A percentile compares a stretch with the other conserved stretches of the same genome.
These are phyloP conservation scores for Leptoteleia sp. DNA, from an alignment of 1,140 invertebrate species.

Conservation along the genomic window DNA sequence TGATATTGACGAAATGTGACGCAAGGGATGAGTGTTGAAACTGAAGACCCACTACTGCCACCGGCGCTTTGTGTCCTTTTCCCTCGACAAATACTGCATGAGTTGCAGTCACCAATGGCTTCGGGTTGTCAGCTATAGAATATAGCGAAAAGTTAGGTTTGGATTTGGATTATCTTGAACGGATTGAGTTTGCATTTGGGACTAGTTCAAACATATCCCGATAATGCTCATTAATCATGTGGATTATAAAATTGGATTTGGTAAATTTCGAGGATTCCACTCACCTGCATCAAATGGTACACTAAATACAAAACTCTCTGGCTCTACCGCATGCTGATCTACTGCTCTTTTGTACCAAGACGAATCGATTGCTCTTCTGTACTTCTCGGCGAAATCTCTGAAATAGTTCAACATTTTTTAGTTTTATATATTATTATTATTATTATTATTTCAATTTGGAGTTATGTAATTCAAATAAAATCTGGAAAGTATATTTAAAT, in stretches of 20 bases:
- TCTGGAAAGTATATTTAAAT: no score
- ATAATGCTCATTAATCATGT: constrained; percentile 22
- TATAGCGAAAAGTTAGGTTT: constrained; percentile 33
- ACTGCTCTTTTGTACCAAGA: constrained; percentile 96
- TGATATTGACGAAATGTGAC: constrained; percentile 92
- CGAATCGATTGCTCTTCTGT: constrained; percentile 92
- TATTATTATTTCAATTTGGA: no score
- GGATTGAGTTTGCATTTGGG: constrained; percentile 15
- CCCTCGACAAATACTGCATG: constrained; percentile 94
- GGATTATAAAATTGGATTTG: constrained; percentile 22
- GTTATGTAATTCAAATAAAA: no score
- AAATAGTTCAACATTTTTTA: constrained; percentile 1
- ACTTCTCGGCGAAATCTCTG: constrained; percentile 91
- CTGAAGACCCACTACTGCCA: constrained; percentile 93
- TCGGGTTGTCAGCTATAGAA: constrained; percentile 75
- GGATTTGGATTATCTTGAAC: constrained; percentile 13
- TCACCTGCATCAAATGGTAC: constrained; percentile 91
- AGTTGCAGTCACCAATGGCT: constrained; percentile 91
- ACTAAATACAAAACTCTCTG: constrained; percentile 95
- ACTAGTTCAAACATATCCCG: constrained; percentile 26
- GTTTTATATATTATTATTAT: constrained; percentile 1
- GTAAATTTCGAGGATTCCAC: constrained; percentile 32
- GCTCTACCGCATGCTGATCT: constrained; percentile 92
- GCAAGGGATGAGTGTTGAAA: constrained; percentile 90
- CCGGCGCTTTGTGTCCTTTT: constrained; percentile 90